A percentile compares a stretch with the other conserved stretches of the same genome.
phyloP scores from a whole-genome alignment of 2,797 vertebrate genomes.

The Coilia nasus region DNA sequence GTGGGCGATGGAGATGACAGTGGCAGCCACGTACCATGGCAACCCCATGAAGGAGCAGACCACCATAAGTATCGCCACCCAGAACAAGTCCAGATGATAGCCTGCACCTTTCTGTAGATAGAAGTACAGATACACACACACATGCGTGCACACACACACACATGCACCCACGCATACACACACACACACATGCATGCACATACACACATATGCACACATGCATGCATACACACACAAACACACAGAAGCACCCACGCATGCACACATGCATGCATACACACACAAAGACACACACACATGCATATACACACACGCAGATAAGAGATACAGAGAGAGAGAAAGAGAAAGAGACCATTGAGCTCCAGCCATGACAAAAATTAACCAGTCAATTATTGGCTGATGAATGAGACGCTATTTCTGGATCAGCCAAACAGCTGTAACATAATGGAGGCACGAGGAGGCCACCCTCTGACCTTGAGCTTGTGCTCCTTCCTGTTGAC shows the following conservation, averaged over 20 bases:
- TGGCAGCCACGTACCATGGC: constrained; percentile 98
- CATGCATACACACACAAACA: background rate
- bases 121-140: constrained; percentile 25
- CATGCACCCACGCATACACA: constrained; percentile 7
- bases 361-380: background rate
- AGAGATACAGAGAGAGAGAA: too few relatives aligned
- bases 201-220: constrained; percentile 7
- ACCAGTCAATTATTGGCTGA: background rate
- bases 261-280: too few relatives aligned
- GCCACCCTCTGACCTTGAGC: constrained; percentile 82
- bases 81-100: constrained; percentile 95
- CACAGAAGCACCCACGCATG: too few relatives aligned
- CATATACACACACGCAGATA: too few relatives aligned
- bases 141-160: background rate
- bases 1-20: constrained; percentile 98
- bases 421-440: background rate
- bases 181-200: constrained; percentile 14
- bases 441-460: background rate
- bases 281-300: too few relatives aligned
- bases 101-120: constrained; percentile 92
- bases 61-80: constrained; percentile 91
- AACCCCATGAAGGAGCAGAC: constrained; percentile 96
- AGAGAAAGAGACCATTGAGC: background rate
- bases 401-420: background rate
- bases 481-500: constrained; percentile 99